Evolutionary conservation across 1,140 invertebrate species (phyloP).

Genomic region (Solenopsis fugax): DNA sequence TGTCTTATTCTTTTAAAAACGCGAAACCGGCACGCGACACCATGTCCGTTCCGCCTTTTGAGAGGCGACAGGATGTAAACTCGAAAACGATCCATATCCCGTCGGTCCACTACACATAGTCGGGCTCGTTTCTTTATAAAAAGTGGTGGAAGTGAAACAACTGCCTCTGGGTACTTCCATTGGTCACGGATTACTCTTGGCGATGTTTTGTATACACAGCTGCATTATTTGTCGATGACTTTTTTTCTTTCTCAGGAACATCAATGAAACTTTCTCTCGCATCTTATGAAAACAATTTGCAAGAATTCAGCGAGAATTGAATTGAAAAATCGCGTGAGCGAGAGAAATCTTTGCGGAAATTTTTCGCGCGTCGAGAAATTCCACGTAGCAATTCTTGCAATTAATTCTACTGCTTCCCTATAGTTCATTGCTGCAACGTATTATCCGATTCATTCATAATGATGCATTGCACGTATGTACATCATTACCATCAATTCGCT

Average conservation of each 20-base stretch:
- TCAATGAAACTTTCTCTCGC: not conserved
- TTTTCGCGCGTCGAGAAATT: not conserved
- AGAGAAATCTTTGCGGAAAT: not conserved
- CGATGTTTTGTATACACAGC: constrained; percentile 43
- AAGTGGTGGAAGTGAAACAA: constrained; percentile 41
- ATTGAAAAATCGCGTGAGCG: not conserved
- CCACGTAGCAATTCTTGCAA: not conserved
- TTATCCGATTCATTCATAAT: constrained; percentile 42
- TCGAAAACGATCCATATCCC: constrained; percentile 40
- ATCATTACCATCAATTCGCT: constrained; percentile 35
- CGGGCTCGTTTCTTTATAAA: not conserved
- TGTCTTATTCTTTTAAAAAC: constrained; percentile 51
- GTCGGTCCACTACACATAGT: constrained; percentile 9
- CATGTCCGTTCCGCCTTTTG: constrained; percentile 53
- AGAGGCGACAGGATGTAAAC: constrained; percentile 59
- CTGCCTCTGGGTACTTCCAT: constrained; percentile 6
- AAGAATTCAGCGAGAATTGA: not conserved
- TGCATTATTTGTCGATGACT: not conserved
- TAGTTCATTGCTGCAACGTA: constrained; percentile 46
- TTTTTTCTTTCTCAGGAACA: not conserved
- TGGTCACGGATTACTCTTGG: not conserved
- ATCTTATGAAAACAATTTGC: not conserved
- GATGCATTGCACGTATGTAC: constrained; percentile 16
- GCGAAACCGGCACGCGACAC: constrained; percentile 62
- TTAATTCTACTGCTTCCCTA: constrained; percentile 40